Conservation (phyloP, 2,888 invertebrate species). For the Sinohyriopsis cumingii region DNA sequence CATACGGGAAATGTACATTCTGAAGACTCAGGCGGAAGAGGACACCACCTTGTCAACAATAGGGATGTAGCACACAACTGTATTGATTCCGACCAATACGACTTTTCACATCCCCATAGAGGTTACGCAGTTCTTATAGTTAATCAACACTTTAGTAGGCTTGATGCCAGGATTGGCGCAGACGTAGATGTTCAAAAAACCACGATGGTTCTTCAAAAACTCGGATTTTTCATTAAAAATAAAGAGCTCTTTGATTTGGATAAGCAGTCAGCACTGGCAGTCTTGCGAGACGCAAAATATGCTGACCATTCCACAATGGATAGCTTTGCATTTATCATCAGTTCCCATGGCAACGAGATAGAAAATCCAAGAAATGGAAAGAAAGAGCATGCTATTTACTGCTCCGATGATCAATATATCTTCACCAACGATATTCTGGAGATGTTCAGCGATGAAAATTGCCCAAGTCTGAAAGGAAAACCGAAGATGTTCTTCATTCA, state of each 20-base stretch:
- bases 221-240: slow-evolving; percentile 22
- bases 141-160: slow-evolving; percentile 22
- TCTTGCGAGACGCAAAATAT: slow-evolving; percentile 15
- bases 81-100: slow-evolving; percentile 12
- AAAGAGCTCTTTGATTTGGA: slow-evolving; percentile 15
- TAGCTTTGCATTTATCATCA: slow-evolving; percentile 31
- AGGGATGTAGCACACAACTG: no score
- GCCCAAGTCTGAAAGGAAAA: slow-evolving; percentile 28
- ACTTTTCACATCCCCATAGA: slow-evolving; percentile 22
- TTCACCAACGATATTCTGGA: slow-evolving; percentile 34
- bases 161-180: slow-evolving; percentile 21
- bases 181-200: slow-evolving; percentile 25
- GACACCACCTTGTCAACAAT: no score
- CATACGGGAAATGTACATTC: no score
- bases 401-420: slow-evolving; percentile 28
- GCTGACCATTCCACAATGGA: slow-evolving; percentile 26
- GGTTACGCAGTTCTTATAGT: slow-evolving; percentile 30
- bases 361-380: slow-evolving; percentile 18
- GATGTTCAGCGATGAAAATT: slow-evolving; percentile 33
- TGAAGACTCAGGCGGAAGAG: no score
- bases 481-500: slow-evolving; percentile 38
- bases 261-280: slow-evolving; percentile 14
- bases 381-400: slow-evolving; percentile 29
- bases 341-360: slow-evolving; percentile 30
- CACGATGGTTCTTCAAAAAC: slow-evolving; percentile 21